phyloP scores from a whole-genome alignment of 2,888 invertebrate species.

The Limnephilus rhombicus region DNA sequence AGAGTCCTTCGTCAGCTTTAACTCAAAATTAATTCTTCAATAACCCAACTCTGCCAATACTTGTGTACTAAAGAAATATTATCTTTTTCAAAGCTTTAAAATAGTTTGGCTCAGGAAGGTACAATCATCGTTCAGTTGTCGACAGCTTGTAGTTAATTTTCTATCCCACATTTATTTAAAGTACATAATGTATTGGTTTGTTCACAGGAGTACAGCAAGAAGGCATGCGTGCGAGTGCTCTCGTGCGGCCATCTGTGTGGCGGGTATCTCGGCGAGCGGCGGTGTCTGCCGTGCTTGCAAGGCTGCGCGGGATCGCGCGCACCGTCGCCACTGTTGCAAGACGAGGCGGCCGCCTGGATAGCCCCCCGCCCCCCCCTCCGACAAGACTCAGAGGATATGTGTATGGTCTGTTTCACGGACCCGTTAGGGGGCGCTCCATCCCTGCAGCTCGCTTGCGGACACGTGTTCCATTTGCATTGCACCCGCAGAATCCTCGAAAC shows the following conservation, averaged over 20 bases:
- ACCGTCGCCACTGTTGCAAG: conserved; percentile 89
- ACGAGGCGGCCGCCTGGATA: conserved; percentile 88
- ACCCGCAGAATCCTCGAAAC: conserved; percentile 89
- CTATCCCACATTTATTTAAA: background rate
- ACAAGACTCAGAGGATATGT: conserved; percentile 99
- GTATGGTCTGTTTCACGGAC: conserved; percentile 99
- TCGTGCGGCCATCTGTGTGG: conserved; percentile 96
- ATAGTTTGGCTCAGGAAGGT: too few species aligned
- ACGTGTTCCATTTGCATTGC: conserved; percentile 97
- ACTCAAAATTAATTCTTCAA: background rate
- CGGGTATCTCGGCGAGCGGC: conserved; percentile 91
- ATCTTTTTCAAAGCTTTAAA: too few species aligned
- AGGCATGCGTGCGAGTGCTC: conserved; percentile 90
- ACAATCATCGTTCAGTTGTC: too few species aligned
- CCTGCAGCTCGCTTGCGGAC: conserved; percentile 93
- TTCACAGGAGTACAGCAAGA: conserved; percentile 85
- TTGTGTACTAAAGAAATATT: too few species aligned
- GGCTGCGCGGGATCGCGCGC: conserved; percentile 89
- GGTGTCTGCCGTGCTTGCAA: conserved; percentile 93
- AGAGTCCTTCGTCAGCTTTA: background rate
- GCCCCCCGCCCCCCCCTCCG: conserved; percentile 85
- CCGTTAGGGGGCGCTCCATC: conserved; percentile 97
- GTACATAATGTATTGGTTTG: background rate
- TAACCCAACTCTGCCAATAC: too few species aligned
- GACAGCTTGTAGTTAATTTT: too few species aligned